Evolutionary conservation across 2,888 invertebrate genomes (phyloP).

Genomic region (Spilosoma lubricipeda): DNA sequence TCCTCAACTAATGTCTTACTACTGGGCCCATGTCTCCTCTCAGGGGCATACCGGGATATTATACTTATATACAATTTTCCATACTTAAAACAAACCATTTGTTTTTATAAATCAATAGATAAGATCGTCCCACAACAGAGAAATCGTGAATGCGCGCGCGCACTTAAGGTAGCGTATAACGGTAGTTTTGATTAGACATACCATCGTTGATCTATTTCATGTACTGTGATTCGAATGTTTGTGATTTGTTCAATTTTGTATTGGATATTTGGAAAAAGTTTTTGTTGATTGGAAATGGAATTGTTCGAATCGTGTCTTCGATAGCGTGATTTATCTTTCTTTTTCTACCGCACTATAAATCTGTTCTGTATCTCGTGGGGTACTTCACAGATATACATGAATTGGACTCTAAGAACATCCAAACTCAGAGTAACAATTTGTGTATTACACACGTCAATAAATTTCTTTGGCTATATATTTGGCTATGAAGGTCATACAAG

Average conservation of each 20-base stretch:
- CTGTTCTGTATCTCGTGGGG: too few relatives aligned
- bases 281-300: not conserved
- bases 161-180: conserved; percentile 37
- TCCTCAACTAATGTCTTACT: too few relatives aligned
- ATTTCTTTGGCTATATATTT: too few relatives aligned
- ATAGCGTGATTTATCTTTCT: not conserved
- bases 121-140: conserved; percentile 5
- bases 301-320: not conserved
- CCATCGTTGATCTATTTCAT: conserved; percentile 38
- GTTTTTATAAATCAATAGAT: conserved; percentile 5
- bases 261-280: not conserved
- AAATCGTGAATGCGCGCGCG: conserved; percentile 33
- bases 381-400: too few relatives aligned
- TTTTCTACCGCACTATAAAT: too few relatives aligned
- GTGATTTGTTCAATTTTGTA: conserved; percentile 1
- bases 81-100: too few relatives aligned
- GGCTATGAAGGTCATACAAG: not conserved
- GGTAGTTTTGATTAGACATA: conserved; percentile 44
- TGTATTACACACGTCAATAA: too few relatives aligned
- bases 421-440: too few relatives aligned
- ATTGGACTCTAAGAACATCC: too few relatives aligned
- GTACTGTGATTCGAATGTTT: not conserved
- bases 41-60: too few relatives aligned
- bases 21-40: too few relatives aligned
- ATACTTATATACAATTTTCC: too few relatives aligned